Evolutionary conservation across 1,140 invertebrate species (phyloP).

Genomic region (Pectinophora gossypiella): DNA sequence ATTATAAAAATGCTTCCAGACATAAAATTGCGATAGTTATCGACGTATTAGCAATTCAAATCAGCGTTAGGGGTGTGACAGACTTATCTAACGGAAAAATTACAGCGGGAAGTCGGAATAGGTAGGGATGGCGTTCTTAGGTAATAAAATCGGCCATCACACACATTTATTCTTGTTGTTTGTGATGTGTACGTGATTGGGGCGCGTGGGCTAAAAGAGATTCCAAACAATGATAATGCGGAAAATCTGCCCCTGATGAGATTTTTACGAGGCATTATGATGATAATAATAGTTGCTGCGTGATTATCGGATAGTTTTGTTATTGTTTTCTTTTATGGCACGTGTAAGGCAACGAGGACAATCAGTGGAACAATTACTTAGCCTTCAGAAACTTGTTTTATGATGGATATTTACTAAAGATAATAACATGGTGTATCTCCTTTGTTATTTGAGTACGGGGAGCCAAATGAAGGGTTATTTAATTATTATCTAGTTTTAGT

Average conservation of each 20-base stretch:
- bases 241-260: slow-evolving; percentile 37
- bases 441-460: too few species aligned
- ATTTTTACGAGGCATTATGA: slow-evolving; percentile 35
- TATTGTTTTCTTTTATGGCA: neutral
- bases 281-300: slow-evolving; percentile 23
- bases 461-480: too few species aligned
- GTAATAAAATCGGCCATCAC: slow-evolving; percentile 31
- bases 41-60: slow-evolving; percentile 48
- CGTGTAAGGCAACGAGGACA: too few species aligned
- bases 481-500: too few species aligned
- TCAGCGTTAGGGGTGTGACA: slow-evolving; percentile 32
- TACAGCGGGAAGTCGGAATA: slow-evolving; percentile 31
- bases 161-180: slow-evolving; percentile 30
- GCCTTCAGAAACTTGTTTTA: too few species aligned
- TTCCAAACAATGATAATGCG: slow-evolving; percentile 13
- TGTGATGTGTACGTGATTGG: slow-evolving; percentile 36
- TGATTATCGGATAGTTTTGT: neutral
- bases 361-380: too few species aligned
- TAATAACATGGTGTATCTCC: too few species aligned
- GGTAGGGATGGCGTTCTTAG: slow-evolving; percentile 19
- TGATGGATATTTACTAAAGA: too few species aligned
- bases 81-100: slow-evolving; percentile 30
- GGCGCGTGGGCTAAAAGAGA: slow-evolving; percentile 8
- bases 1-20: neutral
- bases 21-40: slow-evolving; percentile 44